These are phyloP conservation scores for Ruditapes philippinarum DNA, from an alignment of 1,140 invertebrate species.

Conservation along the genomic window DNA sequence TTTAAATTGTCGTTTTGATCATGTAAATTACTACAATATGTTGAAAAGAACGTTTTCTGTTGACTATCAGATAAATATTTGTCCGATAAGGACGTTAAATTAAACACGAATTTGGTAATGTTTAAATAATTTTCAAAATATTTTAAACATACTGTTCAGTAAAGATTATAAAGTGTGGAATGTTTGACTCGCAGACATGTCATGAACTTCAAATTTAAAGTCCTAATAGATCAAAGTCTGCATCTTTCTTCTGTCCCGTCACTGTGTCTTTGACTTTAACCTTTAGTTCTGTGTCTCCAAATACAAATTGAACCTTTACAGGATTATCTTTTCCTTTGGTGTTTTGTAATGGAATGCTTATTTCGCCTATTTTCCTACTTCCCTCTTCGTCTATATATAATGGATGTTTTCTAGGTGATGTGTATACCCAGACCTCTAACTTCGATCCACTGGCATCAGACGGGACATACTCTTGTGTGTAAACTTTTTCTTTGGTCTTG, in stretches of 20 bases:
- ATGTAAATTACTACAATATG: too few relatives aligned
- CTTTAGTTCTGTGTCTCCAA: constrained; percentile 40
- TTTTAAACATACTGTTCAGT: too few relatives aligned
- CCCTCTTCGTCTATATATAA: constrained; percentile 17
- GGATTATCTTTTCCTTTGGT: neutral
- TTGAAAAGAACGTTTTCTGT: too few relatives aligned
- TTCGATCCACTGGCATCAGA: neutral
- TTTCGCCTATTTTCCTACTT: constrained; percentile 39
- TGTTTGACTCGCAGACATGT: too few relatives aligned
- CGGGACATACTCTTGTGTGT: constrained; percentile 41
- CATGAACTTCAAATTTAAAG: too few relatives aligned
- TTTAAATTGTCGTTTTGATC: too few relatives aligned
- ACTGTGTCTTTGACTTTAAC: neutral
- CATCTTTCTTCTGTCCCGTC: constrained; percentile 17
- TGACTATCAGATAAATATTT: too few relatives aligned
- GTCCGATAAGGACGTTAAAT: too few relatives aligned
- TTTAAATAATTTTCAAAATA: too few relatives aligned
- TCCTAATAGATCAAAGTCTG: constrained; percentile 25
- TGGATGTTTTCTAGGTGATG: neutral
- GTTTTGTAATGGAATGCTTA: neutral
- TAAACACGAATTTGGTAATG: too few relatives aligned
- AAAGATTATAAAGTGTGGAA: too few relatives aligned
- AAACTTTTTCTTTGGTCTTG: constrained; percentile 13
- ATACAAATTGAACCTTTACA: constrained; percentile 23
- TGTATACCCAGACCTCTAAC: constrained; percentile 23